phyloP scores from a whole-genome alignment of 2,888 invertebrate species.

The Microctonus hyperodae region DNA sequence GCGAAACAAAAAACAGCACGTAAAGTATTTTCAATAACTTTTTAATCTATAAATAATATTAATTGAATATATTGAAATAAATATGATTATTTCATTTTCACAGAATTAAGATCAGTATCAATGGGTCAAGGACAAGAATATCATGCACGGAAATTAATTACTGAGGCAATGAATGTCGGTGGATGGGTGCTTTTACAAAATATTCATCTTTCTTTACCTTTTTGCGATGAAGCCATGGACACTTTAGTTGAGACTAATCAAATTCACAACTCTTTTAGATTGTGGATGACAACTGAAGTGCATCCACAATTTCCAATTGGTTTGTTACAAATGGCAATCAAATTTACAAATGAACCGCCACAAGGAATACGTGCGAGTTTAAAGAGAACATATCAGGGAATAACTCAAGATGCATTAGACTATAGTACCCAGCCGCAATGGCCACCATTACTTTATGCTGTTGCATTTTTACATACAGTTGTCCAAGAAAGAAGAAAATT shows the following conservation, averaged over 20 bases:
- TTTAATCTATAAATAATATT: slow-evolving; percentile 5
- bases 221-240: slow-evolving; percentile 92
- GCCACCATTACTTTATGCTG: slow-evolving; percentile 92
- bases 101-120: slow-evolving; percentile 84
- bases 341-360: slow-evolving; percentile 97
- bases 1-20: slow-evolving; percentile 87
- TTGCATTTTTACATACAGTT: slow-evolving; percentile 94
- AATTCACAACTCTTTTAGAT: slow-evolving; percentile 82
- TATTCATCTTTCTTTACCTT: slow-evolving; percentile 93
- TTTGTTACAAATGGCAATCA: slow-evolving; percentile 83
- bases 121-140: slow-evolving; percentile 98
- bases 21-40: slow-evolving; percentile 56
- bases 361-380: slow-evolving; percentile 94
- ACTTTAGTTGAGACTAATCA: slow-evolving; percentile 85
- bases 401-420: slow-evolving; percentile 91
- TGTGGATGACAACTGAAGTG: slow-evolving; percentile 96
- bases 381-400: slow-evolving; percentile 89
- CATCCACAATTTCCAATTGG: slow-evolving; percentile 94
- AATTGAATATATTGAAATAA: background rate
- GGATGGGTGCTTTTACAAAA: slow-evolving; percentile 96
- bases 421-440: slow-evolving; percentile 91
- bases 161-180: slow-evolving; percentile 79
- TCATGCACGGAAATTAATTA: slow-evolving; percentile 83
- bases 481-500: slow-evolving; percentile 95
- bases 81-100: slow-evolving; percentile 39